These are phyloP conservation scores for Pandemis cinnamomeana DNA, from an alignment of 2,888 invertebrate genomes.

Conservation along the genomic window DNA sequence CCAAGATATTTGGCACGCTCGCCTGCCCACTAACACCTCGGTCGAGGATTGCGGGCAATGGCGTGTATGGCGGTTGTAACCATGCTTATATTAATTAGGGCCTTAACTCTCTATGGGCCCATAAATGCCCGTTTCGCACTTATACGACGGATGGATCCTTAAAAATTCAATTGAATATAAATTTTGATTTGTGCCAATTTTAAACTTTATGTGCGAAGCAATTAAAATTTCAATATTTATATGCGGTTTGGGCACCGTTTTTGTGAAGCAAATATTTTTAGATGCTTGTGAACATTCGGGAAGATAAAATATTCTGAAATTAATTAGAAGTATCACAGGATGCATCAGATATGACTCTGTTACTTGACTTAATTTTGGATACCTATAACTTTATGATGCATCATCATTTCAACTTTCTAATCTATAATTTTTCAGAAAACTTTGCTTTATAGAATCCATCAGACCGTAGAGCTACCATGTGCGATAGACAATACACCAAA, in stretches of 20 bases:
- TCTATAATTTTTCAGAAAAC: too few relatives aligned
- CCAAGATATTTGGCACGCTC: slow-evolving; percentile 8
- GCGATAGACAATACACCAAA: too few relatives aligned
- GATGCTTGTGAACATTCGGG: too few relatives aligned
- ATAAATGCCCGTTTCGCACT: slow-evolving; percentile 36
- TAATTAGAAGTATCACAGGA: too few relatives aligned
- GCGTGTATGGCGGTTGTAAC: background rate
- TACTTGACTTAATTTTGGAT: too few relatives aligned
- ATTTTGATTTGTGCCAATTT: slow-evolving; percentile 36
- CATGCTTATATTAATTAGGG: slow-evolving; percentile 20
- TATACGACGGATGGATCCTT: slow-evolving; percentile 12
- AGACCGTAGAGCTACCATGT: too few relatives aligned
- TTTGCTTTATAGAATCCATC: too few relatives aligned
- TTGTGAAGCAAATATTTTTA: background rate
- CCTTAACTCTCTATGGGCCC: slow-evolving; percentile 26
- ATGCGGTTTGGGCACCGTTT: background rate
- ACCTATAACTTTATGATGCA: too few relatives aligned
- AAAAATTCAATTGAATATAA: slow-evolving; percentile 35
- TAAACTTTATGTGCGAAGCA: slow-evolving; percentile 28
- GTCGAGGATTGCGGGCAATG: background rate
- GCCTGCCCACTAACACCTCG: slow-evolving; percentile 2
- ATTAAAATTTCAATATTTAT: slow-evolving; percentile 16
- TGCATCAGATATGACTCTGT: too few relatives aligned
- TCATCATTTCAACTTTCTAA: too few relatives aligned
- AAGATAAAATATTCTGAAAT: too few relatives aligned